Base-by-base conservation (phyloP, 1,140 invertebrate genomes). In the Hirudo medicinalis region DNA sequence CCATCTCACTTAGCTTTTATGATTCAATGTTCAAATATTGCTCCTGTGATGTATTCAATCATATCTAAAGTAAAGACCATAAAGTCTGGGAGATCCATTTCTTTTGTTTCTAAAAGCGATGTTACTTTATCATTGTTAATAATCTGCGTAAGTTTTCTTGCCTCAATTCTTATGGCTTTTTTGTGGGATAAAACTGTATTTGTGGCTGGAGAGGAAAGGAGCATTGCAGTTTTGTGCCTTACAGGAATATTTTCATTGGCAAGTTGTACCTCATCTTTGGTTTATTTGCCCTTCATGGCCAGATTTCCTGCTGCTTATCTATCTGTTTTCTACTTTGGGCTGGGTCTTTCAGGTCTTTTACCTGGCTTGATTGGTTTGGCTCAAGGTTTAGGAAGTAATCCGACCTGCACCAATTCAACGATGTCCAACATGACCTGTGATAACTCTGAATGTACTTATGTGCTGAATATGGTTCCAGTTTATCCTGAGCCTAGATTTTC, bases 191-290 rank as follows among this genome's bases (percentile, higher is more conserved):
- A 54, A 36, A 70, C 69, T 11, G 36, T 54, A 49, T 36, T 53
- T n/a, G 53, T 70, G n/a, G 69, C 40, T n/a, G 53, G 69, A 20
- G 22, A 8, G 0, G 78, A 86, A 17, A 87, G 87, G 72, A 92
- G 90, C 13, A 81, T 89, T 0, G 83, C 87, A 0, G 84, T 92
- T 0, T 84, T 92, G 13, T 76, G 85, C 22, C 76, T 92, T 0
- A 87, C 89, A 55, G 90, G 91, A 76, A 85, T 88, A 67, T 85
- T 89, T 43, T 87, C 90, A 0, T 78, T 91, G 0, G 90, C 92
- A 20, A 90, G 91, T 69, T 91, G 91, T 78, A 92, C 90, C 0
- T 91, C 90, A 75, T 91, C 91, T 0, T 90, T 93, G 32, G 81
- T 85, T 0, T 94, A 57, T 60, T 53, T 66, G 29, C 55, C 55